These are phyloP conservation scores for Spinibarbus caldwelli DNA, from an alignment of 2,797 vertebrate genomes.

Conservation along the genomic window DNA sequence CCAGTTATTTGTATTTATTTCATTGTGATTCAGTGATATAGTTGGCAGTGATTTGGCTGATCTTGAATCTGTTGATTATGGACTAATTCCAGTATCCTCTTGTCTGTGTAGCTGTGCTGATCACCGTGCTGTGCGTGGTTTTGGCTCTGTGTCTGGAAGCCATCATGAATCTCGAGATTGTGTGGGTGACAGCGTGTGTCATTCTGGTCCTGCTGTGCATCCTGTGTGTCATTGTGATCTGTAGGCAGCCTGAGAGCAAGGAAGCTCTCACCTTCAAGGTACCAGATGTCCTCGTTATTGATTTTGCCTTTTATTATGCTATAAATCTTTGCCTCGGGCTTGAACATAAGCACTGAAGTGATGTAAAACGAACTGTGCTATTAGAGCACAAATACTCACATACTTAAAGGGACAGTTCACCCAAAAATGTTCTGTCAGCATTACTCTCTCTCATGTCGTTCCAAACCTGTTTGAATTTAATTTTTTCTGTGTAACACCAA, in stretches of 20 bases:
- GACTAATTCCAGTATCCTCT: slow-evolving; percentile 13
- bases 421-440: no score
- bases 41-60: background rate
- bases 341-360: background rate
- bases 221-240: slow-evolving; percentile 80
- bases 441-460: background rate
- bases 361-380: background rate
- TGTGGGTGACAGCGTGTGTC: slow-evolving; percentile 67
- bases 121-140: slow-evolving; percentile 82
- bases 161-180: slow-evolving; percentile 61
- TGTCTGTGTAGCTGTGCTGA: slow-evolving; percentile 75
- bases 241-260: slow-evolving; percentile 89
- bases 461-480: no score
- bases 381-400: background rate
- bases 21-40: background rate
- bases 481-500: no score
- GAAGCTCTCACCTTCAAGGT: slow-evolving; percentile 90
- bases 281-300: slow-evolving; percentile 30
- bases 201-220: slow-evolving; percentile 74
- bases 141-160: slow-evolving; percentile 70
- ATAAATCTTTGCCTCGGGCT: background rate
- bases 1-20: slow-evolving; percentile 1
- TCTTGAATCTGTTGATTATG: background rate
- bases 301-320: slow-evolving; percentile 1
- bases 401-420: background rate